Base-by-base conservation (phyloP, 1,140 invertebrate species). In the Patella vulgata region DNA sequence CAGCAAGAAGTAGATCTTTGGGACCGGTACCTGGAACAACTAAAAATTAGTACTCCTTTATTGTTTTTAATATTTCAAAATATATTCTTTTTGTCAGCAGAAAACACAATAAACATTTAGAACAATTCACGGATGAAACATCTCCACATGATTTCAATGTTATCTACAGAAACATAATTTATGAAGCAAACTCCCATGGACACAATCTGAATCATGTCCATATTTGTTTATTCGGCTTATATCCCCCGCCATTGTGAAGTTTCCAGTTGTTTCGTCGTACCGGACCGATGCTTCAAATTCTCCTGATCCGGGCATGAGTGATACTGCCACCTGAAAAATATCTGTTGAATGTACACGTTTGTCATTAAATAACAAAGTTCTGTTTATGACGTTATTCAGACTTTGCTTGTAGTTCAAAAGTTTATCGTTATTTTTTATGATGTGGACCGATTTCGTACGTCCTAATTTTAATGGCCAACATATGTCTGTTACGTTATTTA, bases 221-320 rank as follows among this genome's bases (percentile, higher is more conserved):
- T 81, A 83, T 25, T 63, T 63, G 48, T 81, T 84, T 23, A 81
- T 81, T 8, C 81, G 63, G 47, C 82, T 84, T n/a, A 84, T 66
- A 47, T 80, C 78, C 4, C 77, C 78, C 3, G 75, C 60, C 23
- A 79, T 62, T 14, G n/a, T n/a, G n/a, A n/a, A n/a, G n/a, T n/a
- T n/a, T n/a, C n/a, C n/a, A n/a, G n/a, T n/a, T n/a, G n/a, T 27
- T n/a, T 70, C 64, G 28, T 77, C 70, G n/a, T n/a, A n/a, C n/a
- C 63, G 48, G 12, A 79, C 51, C 8, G 79, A 80, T 0, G 71
- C 79, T 62, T 85, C 82, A 62, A 85, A 79, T 25, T 77, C 28
- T 0, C 68, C 82, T 19, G 71, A 60, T 6, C 82, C 80, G 17
- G 82, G 82, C 14, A 56, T 44, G 0, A 76, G 77, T 51, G 56